Conservation (phyloP, 2,797 vertebrate genomes). For the Hoplostethus mediterraneus region DNA sequence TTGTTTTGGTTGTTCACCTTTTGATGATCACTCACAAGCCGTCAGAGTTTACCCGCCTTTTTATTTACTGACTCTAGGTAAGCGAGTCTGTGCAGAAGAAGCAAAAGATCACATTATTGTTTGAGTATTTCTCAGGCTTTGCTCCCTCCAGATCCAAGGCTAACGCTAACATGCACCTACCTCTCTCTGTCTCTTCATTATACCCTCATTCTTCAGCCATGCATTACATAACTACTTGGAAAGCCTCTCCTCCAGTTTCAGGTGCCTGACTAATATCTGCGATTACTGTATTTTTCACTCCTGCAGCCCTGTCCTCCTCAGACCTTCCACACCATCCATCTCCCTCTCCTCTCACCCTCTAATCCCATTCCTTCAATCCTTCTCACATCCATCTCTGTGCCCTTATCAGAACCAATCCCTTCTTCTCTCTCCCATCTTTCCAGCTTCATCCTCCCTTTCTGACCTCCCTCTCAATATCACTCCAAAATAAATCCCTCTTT, state of each 20-base stretch:
- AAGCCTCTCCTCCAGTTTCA: conserved; percentile 30
- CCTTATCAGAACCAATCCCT: conserved; percentile 27
- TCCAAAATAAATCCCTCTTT: conserved; percentile 27
- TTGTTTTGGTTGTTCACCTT: no score
- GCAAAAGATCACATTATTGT: no score
- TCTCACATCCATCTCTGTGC: conserved; percentile 24
- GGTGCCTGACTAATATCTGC: conserved; percentile 13
- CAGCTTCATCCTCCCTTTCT: conserved; percentile 39
- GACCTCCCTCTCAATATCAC: conserved; percentile 9
- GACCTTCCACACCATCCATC: conserved; percentile 23
- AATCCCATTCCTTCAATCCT: conserved; percentile 26
- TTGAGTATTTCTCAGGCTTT: no score
- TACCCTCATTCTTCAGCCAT: background rate
- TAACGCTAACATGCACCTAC: background rate
- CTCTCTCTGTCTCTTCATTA: background rate
- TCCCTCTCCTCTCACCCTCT: conserved; percentile 18
- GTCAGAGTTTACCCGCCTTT: no score
- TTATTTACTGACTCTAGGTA: no score
- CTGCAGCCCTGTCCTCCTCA: conserved; percentile 18
- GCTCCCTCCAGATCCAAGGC: no score
- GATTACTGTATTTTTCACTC: conserved; percentile 12
- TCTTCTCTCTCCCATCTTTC: conserved; percentile 7
- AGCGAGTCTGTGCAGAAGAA: no score
- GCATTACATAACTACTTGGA: conserved; percentile 32
- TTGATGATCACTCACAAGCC: no score